phyloP scores from a whole-genome alignment of 2,888 invertebrate species.

The Flexamia atlantica region DNA sequence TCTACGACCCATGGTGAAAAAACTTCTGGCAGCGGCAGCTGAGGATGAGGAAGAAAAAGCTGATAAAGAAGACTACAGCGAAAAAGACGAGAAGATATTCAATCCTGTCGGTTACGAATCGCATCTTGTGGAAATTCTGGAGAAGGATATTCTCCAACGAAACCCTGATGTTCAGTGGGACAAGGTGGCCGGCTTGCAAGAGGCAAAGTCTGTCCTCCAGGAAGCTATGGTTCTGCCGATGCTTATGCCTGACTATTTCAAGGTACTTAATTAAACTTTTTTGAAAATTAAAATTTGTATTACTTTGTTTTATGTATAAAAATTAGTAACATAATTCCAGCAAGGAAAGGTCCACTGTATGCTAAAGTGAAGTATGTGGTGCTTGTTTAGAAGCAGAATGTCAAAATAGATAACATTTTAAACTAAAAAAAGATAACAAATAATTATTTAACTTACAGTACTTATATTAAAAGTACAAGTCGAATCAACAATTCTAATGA shows the following conservation, averaged over 20 bases:
- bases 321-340: too few relatives aligned
- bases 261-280: slow-evolving; percentile 74
- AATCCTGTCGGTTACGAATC: slow-evolving; percentile 85
- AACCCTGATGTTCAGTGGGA: slow-evolving; percentile 91
- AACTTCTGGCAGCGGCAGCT: slow-evolving; percentile 67
- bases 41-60: slow-evolving; percentile 66
- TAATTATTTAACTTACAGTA: too few relatives aligned
- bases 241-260: slow-evolving; percentile 93
- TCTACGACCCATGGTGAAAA: slow-evolving; percentile 64
- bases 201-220: slow-evolving; percentile 87
- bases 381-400: too few relatives aligned
- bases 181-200: slow-evolving; percentile 85
- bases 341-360: too few relatives aligned
- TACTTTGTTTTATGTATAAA: too few relatives aligned
- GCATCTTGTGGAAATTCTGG: slow-evolving; percentile 89
- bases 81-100: slow-evolving; percentile 76
- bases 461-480: too few relatives aligned
- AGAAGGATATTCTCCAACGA: slow-evolving; percentile 90
- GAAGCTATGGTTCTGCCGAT: slow-evolving; percentile 93
- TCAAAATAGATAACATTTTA: too few relatives aligned
- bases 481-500: too few relatives aligned
- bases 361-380: too few relatives aligned
- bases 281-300: too few relatives aligned
- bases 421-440: too few relatives aligned
- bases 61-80: slow-evolving; percentile 69